Evolutionary conservation across 1,140 invertebrate genomes (phyloP), one percentile per base, ranked within the genome.

Genomic region (Cydia splendana): DNA sequence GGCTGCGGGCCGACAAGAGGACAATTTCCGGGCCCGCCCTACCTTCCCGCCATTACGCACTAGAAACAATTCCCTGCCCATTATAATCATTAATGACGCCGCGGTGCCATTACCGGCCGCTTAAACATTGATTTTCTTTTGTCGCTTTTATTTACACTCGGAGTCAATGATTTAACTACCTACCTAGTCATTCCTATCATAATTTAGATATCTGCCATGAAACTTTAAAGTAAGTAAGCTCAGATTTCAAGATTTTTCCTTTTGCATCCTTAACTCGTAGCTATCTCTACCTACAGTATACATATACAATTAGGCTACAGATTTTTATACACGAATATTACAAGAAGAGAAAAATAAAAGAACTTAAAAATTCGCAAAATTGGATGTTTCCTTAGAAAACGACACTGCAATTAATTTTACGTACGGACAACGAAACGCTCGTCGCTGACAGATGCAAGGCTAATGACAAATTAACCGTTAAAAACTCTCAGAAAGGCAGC

Each of bases 11-110:
- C 83, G 87, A 90, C 88, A 91, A 89, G 88, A 90, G 85, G 86
- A 92, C 89, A 89, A 93, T 90, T 91, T 93, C 90, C 90, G 89
- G 88, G 78, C 87, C 79, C 84, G 82, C 85, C 88, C 88, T 85
- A 88, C 89, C 87, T 88, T 87, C 81, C 87, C 86, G 83, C 83
- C 83, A 88, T 88, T 89, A 89, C 84, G 82, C 81, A 84, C 84
- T 87, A 87, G 86, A 91, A 91, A 91, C 91, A 91, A 92, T 92
- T 88, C 86, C 82, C 84, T 81, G 80, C 85, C 85, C 86, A 87
- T 90, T 88, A 90, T 86, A 87, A 88, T 87, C 88, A 88, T 90
- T 91, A 89, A 88, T 87, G 86, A 87, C 83, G 80, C 77, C 81
- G 45, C 79, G 77, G 74, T 20, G 78, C 80, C 79, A 81, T 80